phyloP scores from a whole-genome alignment of 2,888 invertebrate species.

The Cataglyphis albicans region DNA sequence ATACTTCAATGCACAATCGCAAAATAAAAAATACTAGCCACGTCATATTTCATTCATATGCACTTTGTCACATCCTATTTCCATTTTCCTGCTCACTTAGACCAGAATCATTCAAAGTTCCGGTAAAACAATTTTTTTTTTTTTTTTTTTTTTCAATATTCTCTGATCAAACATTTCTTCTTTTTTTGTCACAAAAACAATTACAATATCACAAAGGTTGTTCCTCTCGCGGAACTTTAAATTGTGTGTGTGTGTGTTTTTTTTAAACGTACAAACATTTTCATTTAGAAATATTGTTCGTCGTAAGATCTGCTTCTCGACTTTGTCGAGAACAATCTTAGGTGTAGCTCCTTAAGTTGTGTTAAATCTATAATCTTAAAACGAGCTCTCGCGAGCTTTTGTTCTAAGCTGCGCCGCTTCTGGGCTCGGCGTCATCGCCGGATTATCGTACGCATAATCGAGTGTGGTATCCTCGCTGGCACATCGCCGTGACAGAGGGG shows the following conservation, averaged over 20 bases:
- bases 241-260: background rate
- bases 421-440: conserved; percentile 90
- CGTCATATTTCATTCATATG: conserved; percentile 25
- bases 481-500: conserved; percentile 90
- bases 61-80: conserved; percentile 32
- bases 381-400: conserved; percentile 81
- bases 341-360: background rate
- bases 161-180: background rate
- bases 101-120: background rate
- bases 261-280: conserved; percentile 10
- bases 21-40: conserved; percentile 3
- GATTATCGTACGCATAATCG: conserved; percentile 93
- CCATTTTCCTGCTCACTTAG: conserved; percentile 19
- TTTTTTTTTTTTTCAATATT: conserved; percentile 4
- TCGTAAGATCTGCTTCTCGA: background rate
- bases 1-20: background rate
- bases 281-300: background rate
- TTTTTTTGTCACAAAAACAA: conserved; percentile 4
- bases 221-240: background rate
- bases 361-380: conserved; percentile 68
- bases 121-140: background rate
- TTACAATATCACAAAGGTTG: background rate
- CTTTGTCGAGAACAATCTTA: conserved; percentile 8
- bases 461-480: conserved; percentile 92
- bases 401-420: conserved; percentile 78